Evolutionary conservation across 2,113 vertebrate genomes (phyloP).

Genomic region (Galemys pyrenaicus): DNA sequence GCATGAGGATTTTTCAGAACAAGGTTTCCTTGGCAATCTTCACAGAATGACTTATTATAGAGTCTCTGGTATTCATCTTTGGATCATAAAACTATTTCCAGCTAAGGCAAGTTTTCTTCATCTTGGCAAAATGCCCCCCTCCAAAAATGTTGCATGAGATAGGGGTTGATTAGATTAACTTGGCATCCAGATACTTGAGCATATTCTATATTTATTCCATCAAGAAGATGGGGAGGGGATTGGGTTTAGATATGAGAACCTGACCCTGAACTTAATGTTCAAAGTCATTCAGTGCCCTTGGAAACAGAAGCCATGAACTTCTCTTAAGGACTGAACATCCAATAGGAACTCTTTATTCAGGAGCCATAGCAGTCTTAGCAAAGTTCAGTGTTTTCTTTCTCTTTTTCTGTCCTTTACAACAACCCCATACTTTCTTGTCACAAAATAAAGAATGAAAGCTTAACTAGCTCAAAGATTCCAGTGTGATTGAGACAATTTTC

Average conservation of each 20-base stretch:
- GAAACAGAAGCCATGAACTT: conserved; percentile 35
- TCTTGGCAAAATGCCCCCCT: conserved; percentile 10
- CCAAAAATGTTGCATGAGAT: background rate
- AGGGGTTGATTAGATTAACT: conserved; percentile 46
- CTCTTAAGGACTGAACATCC: background rate
- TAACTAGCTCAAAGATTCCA: background rate
- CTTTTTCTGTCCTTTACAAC: background rate
- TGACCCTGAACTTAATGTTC: conserved; percentile 24
- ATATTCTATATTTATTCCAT: conserved; percentile 53
- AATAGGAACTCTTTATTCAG: background rate
- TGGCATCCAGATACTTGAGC: background rate
- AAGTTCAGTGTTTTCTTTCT: background rate
- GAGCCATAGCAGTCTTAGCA: background rate
- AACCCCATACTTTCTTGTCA: background rate
- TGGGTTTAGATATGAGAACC: conserved; percentile 43
- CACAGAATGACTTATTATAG: conserved; percentile 71
- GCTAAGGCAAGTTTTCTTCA: conserved; percentile 54
- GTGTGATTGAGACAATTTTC: background rate
- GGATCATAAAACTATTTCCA: conserved; percentile 65
- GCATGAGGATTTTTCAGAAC: conserved; percentile 65
- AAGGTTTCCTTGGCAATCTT: conserved; percentile 76
- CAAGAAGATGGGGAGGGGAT: background rate
- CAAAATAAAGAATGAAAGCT: background rate
- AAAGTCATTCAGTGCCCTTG: conserved; percentile 54
- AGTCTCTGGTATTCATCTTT: conserved; percentile 66